phyloP scores from a whole-genome alignment of 2,113 vertebrate genomes.

The Oryzias celebensis region DNA sequence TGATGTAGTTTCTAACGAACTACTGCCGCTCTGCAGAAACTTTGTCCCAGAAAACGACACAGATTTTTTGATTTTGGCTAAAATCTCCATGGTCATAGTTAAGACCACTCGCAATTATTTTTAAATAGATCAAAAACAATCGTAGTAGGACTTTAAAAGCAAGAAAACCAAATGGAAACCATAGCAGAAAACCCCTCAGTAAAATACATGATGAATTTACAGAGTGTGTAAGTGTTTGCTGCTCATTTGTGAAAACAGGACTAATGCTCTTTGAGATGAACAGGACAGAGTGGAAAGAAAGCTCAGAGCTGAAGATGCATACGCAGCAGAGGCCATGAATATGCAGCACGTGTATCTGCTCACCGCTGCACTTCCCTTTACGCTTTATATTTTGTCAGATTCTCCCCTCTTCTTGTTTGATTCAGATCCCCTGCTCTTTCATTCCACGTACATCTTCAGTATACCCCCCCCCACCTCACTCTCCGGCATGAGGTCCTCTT shows the following conservation, averaged over 20 bases:
- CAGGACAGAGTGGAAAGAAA: conserved; percentile 4
- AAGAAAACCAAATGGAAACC: no score
- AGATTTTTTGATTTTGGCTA: no score
- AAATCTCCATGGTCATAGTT: no score
- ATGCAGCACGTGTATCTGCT: conserved; percentile 17
- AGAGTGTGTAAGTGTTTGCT: neutral
- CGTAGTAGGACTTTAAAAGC: no score
- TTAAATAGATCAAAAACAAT: no score
- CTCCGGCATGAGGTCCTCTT: conserved; percentile 44
- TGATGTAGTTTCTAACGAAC: no score
- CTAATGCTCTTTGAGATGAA: conserved; percentile 10
- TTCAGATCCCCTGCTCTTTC: conserved; percentile 38
- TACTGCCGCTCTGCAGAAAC: no score
- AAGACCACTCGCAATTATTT: no score
- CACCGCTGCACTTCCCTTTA: conserved; percentile 19
- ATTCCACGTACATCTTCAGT: conserved; percentile 44
- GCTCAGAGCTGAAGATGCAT: conserved; percentile 5
- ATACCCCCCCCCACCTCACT: conserved; percentile 20
- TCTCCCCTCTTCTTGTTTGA: conserved; percentile 35
- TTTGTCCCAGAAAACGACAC: no score
- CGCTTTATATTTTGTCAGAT: conserved; percentile 41
- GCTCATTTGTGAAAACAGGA: conserved; percentile 2
- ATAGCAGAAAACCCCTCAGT: neutral
- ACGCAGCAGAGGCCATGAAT: conserved; percentile 34
- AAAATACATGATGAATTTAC: conserved; percentile 3